Base-by-base conservation (phyloP, 2,797 vertebrate species). In the Schizopygopsis pylzovi region DNA sequence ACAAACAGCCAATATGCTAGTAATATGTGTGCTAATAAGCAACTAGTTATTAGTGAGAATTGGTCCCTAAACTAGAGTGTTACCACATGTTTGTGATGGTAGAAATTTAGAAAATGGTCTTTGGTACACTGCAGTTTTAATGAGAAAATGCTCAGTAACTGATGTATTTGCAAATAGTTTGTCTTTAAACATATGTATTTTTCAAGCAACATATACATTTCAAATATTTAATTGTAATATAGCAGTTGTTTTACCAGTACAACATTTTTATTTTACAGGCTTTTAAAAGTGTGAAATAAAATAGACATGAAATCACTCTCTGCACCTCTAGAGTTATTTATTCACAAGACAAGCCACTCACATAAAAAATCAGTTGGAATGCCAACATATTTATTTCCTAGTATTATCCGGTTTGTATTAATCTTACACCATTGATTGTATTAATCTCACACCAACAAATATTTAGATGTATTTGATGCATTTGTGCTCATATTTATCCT, bases 401-500 rank as follows among this genome's bases (percentile, higher is more conserved):
- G n/a, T 25, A 61, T 43, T 61, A 79, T 79, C 22, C 1, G 37
- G 33, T 43, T 61, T 61, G 54, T 8, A 43, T 79, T 25, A 18
- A 79, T 43, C 37, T 61, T 13, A 43, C 37, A 6, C 7, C 8
- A 1, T 28, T 28, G 28, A 28, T 28, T 28, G 28, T 28, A 28
- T 28, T 28, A 28, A 28, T 28, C 37, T 61, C 7, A 43, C 37
- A 6, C 7, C 8, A 1, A 79, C 22, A 25, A 43, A 3, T 25
- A 61, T 39, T 61, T 52, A 70, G 70, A 79, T 47, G 54, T 84
- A 76, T 88, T 52, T 75, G 70, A 79, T 47, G 54, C 82, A 76
- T 88, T 88, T 85, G 65, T 54, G 79, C 43, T 22, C 13, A 65
- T 86, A 79, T 90, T 78, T 79, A 75, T 45, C 6, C 71, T 70